Evolutionary conservation across 2,888 invertebrate species (phyloP).

Genomic region (Erebia epiphron): DNA sequence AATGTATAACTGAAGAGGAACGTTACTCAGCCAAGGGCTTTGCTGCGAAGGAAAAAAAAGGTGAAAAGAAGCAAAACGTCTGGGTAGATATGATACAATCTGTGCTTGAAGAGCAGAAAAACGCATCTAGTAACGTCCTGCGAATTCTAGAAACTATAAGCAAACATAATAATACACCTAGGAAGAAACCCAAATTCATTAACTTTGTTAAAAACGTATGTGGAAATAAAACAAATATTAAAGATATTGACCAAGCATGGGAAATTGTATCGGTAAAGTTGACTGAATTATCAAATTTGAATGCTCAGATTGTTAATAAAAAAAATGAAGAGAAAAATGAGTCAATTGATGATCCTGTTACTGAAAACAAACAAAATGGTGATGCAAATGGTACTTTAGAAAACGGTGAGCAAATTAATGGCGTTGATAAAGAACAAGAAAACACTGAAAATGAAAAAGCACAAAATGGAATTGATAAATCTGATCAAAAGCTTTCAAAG

Average conservation of each 20-base stretch:
- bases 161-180: conserved; percentile 90
- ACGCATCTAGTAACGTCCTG: conserved; percentile 81
- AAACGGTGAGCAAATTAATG: conserved; percentile 38
- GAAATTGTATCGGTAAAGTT: conserved; percentile 83
- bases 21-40: conserved; percentile 94
- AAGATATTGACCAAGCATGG: conserved; percentile 87
- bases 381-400: conserved; percentile 39
- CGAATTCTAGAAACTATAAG: conserved; percentile 86
- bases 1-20: conserved; percentile 93
- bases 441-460: conserved; percentile 32
- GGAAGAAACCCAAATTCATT: conserved; percentile 92
- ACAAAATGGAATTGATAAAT: conserved; percentile 44
- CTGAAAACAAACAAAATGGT: conserved; percentile 28
- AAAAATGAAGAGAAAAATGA: conserved; percentile 54
- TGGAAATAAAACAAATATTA: conserved; percentile 80
- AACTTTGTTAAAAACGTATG: conserved; percentile 88
- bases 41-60: conserved; percentile 90
- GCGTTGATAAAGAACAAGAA: conserved; percentile 42
- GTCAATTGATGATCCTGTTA: conserved; percentile 34
- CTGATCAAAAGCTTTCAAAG: conserved; percentile 60
- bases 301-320: conserved; percentile 49
- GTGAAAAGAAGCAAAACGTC: conserved; percentile 92
- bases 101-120: conserved; percentile 82
- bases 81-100: conserved; percentile 90
- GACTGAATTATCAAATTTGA: conserved; percentile 68